Evolutionary conservation across 2,888 invertebrate species (phyloP).

Genomic region (Peribatodes rhomboidaria): DNA sequence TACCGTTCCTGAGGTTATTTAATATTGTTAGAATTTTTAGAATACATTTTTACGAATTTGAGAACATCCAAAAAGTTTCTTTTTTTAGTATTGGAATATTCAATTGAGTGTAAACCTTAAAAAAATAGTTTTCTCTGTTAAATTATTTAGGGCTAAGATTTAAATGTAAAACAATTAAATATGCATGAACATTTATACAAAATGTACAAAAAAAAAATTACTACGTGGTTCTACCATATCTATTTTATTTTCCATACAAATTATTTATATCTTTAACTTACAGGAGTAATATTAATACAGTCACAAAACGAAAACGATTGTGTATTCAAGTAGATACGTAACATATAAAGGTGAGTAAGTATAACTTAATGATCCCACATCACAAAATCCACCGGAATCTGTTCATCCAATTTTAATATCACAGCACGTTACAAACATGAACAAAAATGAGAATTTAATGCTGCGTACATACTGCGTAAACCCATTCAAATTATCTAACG

Average conservation of each 20-base stretch:
- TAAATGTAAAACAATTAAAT: too few relatives aligned
- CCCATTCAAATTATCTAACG: conserved; percentile 79
- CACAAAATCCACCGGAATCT: conserved; percentile 2
- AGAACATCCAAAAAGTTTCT: not conserved
- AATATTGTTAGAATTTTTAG: conserved; percentile 40
- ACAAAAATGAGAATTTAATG: conserved; percentile 63
- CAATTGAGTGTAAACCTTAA: not conserved
- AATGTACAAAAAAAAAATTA: too few relatives aligned
- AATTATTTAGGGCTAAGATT: too few relatives aligned
- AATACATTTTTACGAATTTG: conserved; percentile 7
- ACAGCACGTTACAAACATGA: conserved; percentile 29
- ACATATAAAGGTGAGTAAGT: not conserved
- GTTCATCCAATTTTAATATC: conserved; percentile 21
- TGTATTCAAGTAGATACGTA: too few relatives aligned
- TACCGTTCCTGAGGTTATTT: conserved; percentile 44
- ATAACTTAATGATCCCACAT: conserved; percentile 4
- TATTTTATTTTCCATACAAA: too few relatives aligned
- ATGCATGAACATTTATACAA: too few relatives aligned
- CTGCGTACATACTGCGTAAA: conserved; percentile 67
- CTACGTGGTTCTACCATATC: too few relatives aligned
- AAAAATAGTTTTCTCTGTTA: not conserved
- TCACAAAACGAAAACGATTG: too few relatives aligned
- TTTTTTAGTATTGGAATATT: not conserved
- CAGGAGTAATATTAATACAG: too few relatives aligned
- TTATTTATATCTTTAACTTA: too few relatives aligned